Evolutionary conservation across 2,797 vertebrate genomes (phyloP).

Genomic region (Labeo calbasu): DNA sequence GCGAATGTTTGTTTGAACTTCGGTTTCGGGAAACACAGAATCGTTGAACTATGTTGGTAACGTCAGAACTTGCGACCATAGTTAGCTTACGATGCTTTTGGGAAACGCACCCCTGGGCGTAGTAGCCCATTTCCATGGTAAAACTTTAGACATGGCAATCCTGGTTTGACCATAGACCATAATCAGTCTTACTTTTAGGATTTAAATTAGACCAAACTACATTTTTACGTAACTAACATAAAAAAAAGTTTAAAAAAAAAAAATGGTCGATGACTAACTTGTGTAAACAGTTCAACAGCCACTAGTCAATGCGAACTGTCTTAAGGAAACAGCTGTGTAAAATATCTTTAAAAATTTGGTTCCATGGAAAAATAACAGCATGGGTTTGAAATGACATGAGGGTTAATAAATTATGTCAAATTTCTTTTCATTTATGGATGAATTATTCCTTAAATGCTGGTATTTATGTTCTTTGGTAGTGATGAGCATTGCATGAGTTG

Average conservation of each 20-base stretch:
- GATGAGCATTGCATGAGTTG: background rate
- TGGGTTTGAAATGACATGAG: background rate
- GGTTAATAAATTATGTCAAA: background rate
- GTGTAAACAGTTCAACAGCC: background rate
- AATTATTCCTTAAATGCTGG: background rate
- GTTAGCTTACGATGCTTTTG: too few species aligned
- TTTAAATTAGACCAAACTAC: background rate
- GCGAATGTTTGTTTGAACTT: too few species aligned
- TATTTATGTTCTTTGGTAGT: slow-evolving; percentile 5
- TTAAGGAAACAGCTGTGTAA: background rate
- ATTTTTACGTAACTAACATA: background rate
- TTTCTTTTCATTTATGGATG: background rate
- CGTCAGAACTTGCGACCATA: too few species aligned
- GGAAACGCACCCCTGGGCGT: too few species aligned
- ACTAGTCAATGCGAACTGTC: too few species aligned
- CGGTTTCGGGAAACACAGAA: too few species aligned
- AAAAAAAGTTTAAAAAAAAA: too few species aligned
- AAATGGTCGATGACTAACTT: background rate
- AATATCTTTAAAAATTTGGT: background rate
- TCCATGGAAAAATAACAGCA: background rate
- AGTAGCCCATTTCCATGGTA: background rate
- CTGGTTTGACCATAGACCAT: too few species aligned
- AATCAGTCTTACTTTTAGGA: background rate
- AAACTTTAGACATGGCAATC: background rate
- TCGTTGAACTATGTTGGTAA: too few species aligned